Conservation (phyloP, 2,888 invertebrate genomes). For the Pristionchus japonicus region DNA sequence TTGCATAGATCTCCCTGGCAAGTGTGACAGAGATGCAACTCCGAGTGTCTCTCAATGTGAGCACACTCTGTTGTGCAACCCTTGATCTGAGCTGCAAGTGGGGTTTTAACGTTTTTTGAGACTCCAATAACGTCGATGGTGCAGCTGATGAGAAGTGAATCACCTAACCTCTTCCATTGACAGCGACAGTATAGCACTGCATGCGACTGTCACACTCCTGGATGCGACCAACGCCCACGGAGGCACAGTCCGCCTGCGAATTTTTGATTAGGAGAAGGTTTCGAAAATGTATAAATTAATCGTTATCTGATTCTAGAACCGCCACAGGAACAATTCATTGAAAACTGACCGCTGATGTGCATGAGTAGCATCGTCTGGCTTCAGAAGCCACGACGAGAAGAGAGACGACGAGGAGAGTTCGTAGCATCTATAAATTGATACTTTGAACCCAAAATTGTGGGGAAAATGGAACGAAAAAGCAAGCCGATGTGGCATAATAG, state of each 20-base stretch:
- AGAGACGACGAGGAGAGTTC: not conserved
- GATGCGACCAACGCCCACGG: not conserved
- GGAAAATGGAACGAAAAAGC: too few species aligned
- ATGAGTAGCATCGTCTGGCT: conserved; percentile 9
- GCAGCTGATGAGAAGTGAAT: not conserved
- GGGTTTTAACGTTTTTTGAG: too few species aligned
- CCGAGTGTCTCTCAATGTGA: not conserved
- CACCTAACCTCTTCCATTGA: conserved; percentile 40
- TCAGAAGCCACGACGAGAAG: conserved; percentile 16
- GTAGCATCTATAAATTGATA: not conserved
- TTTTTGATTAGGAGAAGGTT: not conserved
- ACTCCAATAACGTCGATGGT: too few species aligned
- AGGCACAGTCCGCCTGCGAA: conserved; percentile 3
- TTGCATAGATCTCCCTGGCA: conserved; percentile 38
- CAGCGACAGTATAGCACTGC: conserved; percentile 23
- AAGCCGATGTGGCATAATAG: too few species aligned
- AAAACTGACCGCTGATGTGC: conserved; percentile 4
- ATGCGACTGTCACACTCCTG: conserved; percentile 2
- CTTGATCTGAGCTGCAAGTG: not conserved
- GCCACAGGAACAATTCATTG: not conserved
- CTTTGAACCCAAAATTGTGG: not conserved
- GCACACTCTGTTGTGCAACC: conserved; percentile 2
- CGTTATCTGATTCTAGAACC: not conserved
- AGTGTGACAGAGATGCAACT: conserved; percentile 8
- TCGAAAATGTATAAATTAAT: not conserved